Percentiles rank a stretch among this genome's conserved stretches.
Evolutionary conservation across 1,140 invertebrate genomes (phyloP).

Genomic region (Steinernema khuongi): DNA sequence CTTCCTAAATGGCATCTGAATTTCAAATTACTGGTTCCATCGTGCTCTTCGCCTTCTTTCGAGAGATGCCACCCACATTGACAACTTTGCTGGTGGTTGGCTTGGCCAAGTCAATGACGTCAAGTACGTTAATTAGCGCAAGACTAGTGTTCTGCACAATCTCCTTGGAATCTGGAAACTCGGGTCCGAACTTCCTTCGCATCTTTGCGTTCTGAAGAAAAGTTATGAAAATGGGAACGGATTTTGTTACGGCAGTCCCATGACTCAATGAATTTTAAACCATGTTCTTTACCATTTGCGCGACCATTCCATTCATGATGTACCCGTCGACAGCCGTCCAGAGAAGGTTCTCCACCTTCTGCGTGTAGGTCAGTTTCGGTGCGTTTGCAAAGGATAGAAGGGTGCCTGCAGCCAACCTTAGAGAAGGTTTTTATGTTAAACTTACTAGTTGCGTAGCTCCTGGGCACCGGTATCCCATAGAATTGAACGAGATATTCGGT

Average conservation of each 20-base stretch:
- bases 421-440: not conserved
- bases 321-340: not conserved
- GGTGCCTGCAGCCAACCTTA: no score
- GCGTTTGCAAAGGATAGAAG: not conserved
- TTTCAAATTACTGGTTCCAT: no score
- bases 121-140: not conserved
- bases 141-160: not conserved
- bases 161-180: not conserved
- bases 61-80: not conserved
- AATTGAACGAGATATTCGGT: not conserved
- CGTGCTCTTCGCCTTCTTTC: not conserved
- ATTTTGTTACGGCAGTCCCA: no score
- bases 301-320: not conserved
- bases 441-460: not conserved
- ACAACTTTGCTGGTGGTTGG: conserved; percentile 6
- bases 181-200: not conserved
- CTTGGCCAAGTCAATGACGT: not conserved
- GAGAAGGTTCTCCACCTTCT: not conserved
- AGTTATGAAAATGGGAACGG: no score
- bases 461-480: not conserved
- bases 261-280: no score
- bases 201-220: not conserved
- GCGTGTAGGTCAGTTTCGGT: not conserved
- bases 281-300: no score
- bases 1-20: no score